Percentiles rank a stretch among this genome's conserved stretches.
Conservation (phyloP, 2,888 invertebrate genomes). For the Tethea ocularis region DNA sequence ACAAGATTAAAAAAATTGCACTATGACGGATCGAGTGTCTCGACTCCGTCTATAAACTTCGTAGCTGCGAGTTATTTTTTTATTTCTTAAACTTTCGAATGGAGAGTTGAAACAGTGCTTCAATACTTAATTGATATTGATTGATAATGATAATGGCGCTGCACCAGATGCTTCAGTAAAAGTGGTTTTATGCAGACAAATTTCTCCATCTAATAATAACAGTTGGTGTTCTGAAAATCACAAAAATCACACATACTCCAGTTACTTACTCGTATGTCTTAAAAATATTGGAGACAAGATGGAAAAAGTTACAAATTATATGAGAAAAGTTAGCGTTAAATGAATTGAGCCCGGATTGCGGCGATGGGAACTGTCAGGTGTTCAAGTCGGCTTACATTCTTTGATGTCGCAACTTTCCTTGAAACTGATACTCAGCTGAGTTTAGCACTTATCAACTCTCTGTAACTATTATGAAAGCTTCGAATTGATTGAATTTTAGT, state of each 20-base stretch:
- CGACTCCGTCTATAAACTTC: conserved; percentile 21
- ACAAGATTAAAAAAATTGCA: conserved; percentile 9
- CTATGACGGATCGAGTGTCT: conserved; percentile 29
- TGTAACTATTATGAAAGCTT: neutral
- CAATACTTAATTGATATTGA: neutral
- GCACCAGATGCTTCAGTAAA: neutral
- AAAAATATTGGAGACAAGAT: neutral
- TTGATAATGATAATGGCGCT: neutral
- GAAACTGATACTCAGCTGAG: neutral
- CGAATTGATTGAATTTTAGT: too few relatives aligned
- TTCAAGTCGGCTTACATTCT: neutral
- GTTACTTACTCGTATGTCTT: too few relatives aligned
- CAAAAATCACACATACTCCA: too few relatives aligned
- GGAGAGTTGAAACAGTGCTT: neutral
- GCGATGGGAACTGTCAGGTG: neutral
- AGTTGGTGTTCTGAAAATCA: neutral
- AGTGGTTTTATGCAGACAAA: neutral
- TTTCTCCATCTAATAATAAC: too few relatives aligned
- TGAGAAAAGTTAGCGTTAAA: conserved; percentile 3
- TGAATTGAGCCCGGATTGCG: neutral
- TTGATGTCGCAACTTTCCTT: neutral
- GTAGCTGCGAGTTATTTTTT: neutral
- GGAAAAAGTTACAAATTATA: neutral
- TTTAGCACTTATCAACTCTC: neutral
- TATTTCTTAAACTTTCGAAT: neutral